phyloP scores from a whole-genome alignment of 2,113 vertebrate genomes.

The Rhinogobius similis region DNA sequence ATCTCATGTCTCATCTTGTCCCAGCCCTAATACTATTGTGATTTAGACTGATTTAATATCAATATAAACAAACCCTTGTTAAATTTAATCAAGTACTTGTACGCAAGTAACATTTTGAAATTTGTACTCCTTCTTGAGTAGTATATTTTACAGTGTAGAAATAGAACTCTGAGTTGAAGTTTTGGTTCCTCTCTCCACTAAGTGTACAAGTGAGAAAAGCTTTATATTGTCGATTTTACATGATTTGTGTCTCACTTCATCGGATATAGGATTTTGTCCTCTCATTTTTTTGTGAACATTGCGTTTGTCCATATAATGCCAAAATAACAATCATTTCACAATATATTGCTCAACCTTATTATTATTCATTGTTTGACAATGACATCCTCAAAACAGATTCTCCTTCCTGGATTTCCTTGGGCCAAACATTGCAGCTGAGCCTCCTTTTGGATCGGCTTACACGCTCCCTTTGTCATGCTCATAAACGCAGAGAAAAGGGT shows the following conservation, averaged over 20 bases:
- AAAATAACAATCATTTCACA: background rate
- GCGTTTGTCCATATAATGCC: background rate
- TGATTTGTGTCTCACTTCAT: too few species aligned
- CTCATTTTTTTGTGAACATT: background rate
- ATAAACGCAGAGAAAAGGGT: slow-evolving; percentile 7
- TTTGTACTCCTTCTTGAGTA: background rate
- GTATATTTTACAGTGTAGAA: too few species aligned
- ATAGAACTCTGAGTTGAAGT: too few species aligned
- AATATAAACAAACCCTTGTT: too few species aligned
- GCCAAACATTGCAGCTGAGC: slow-evolving; percentile 13
- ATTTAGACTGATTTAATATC: too few species aligned
- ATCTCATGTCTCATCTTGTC: too few species aligned
- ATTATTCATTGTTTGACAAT: background rate
- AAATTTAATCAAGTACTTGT: too few species aligned
- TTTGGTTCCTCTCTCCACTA: too few species aligned
- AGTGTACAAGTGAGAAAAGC: too few species aligned
- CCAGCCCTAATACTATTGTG: too few species aligned
- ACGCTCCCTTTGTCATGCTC: background rate
- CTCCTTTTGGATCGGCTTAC: slow-evolving; percentile 20
- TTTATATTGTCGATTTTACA: too few species aligned
- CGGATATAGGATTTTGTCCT: background rate
- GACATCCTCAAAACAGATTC: background rate
- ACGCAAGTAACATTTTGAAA: background rate
- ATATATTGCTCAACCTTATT: background rate
- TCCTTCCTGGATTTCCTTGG: slow-evolving; percentile 7